Base-by-base conservation (phyloP, 2,113 vertebrate species). In the Peromyscus californicus region DNA sequence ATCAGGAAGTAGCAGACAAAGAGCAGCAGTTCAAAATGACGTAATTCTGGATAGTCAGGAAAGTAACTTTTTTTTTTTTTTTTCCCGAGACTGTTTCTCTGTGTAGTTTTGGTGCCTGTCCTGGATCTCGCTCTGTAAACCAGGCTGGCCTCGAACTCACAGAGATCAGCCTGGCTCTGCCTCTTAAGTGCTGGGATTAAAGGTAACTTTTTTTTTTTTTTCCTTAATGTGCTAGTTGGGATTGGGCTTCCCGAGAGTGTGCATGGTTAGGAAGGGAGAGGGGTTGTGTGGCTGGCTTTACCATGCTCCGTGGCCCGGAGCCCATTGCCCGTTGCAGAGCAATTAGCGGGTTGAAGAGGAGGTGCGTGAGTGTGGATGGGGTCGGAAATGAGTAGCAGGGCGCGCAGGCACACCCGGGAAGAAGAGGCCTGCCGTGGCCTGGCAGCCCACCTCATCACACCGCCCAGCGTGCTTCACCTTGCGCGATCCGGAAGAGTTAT, bases 1-100 rank as follows among this genome's bases (percentile, higher is more conserved):
- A 63, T 90, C 85, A 57, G 63, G 85, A 93, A 96, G 90, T 90
- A 76, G 57, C 69, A 82, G 79, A n/a, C 8, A 45, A 17, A 21
- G 61, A 80, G 70, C 3, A 11, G 17, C 59, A n/a, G 63, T 65
- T 94, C 17, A 75, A 19, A 96, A 95, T 82, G 97, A 96, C 93
- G 57, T 80, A 51, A 92, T 92, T 97, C 75, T 89, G 87, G 65
- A 96, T 93, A 93, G 95, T 65, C 90, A 90, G 69, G 88, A 75
- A 95, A 90, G 93, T 96, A 93, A 92, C 92, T 94, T 92, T 87
- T 93, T 93, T 63, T 95, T 83, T 24, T 26, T 90, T 93, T 93
- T 9, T 7, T 7, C 48, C 48, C 48, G 48, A 51, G 7, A 51
- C 48, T 1, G 48, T 51, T 51, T 51, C 48, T 51, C 48, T 51